Conservation (phyloP, 2,888 invertebrate species). For the Tenthredo scrophulariae region DNA sequence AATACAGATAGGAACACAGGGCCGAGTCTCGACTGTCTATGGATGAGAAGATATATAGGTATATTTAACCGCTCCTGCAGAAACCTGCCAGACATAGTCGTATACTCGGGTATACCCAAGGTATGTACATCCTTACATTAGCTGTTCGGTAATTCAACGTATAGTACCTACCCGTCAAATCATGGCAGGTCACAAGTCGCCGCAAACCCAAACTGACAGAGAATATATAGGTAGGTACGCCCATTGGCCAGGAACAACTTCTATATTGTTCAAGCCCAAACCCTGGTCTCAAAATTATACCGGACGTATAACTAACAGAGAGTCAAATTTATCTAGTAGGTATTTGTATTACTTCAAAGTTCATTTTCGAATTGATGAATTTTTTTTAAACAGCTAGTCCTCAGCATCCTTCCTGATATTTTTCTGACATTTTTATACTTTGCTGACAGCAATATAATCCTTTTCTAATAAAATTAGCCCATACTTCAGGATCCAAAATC, state of each 20-base stretch:
- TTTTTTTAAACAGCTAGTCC: no score
- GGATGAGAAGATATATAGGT: not conserved
- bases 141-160: conserved; percentile 23
- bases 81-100: not conserved
- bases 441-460: no score
- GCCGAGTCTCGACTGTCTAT: conserved; percentile 2
- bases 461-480: no score
- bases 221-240: not conserved
- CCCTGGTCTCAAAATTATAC: not conserved
- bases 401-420: no score
- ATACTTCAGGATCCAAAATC: no score
- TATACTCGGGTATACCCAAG: conserved; percentile 6
- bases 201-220: conserved; percentile 18
- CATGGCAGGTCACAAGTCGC: conserved; percentile 28
- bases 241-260: conserved; percentile 16
- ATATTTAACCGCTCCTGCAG: not conserved
- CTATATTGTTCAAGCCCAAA: not conserved
- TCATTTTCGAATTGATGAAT: not conserved
- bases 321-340: not conserved
- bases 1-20: conserved; percentile 35
- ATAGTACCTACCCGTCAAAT: conserved; percentile 1
- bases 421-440: no score
- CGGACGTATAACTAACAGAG: not conserved
- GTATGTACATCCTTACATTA: conserved; percentile 30
- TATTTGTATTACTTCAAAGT: not conserved